These are phyloP conservation scores for Columba livia DNA, from an alignment of 2,113 vertebrate genomes.

Conservation along the genomic window DNA sequence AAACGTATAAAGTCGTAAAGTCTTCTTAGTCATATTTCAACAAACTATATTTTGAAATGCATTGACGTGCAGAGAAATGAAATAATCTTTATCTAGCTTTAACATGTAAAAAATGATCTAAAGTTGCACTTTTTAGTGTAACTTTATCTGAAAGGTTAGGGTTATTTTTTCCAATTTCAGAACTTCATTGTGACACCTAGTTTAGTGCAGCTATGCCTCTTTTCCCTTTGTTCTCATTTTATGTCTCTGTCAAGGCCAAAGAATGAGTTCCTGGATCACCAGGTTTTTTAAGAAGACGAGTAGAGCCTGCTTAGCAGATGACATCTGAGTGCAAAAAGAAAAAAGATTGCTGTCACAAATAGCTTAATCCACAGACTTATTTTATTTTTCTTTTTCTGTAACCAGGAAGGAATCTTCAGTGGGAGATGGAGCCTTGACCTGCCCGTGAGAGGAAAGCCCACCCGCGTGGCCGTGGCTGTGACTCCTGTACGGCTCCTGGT, in stretches of 20 bases:
- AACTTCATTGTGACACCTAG: neutral
- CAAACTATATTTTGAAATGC: neutral
- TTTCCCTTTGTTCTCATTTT: neutral
- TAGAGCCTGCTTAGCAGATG: neutral
- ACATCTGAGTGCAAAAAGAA: neutral
- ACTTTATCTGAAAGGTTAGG: neutral
- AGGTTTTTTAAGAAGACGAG: neutral
- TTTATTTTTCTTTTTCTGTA: neutral
- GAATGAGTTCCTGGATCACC: neutral
- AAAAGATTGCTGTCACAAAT: neutral
- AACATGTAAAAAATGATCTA: neutral
- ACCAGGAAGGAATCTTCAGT: neutral
- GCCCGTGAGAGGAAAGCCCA: neutral
- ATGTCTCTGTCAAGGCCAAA: neutral
- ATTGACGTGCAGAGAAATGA: neutral
- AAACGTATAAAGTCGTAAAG: neutral
- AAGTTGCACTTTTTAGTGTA: neutral
- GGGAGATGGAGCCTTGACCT: neutral
- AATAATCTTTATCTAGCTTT: neutral
- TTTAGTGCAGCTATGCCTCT: neutral
- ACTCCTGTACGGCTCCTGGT: rapidly evolving
- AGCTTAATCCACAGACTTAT: neutral
- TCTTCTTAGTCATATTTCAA: neutral
- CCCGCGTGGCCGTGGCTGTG: rapidly evolving
- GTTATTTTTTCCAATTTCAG: neutral